Percentiles rank a stretch among this genome's conserved stretches.
Conservation (phyloP, 53 echinoderm and acorn worm genomes). For the Antedon mediterranea region DNA sequence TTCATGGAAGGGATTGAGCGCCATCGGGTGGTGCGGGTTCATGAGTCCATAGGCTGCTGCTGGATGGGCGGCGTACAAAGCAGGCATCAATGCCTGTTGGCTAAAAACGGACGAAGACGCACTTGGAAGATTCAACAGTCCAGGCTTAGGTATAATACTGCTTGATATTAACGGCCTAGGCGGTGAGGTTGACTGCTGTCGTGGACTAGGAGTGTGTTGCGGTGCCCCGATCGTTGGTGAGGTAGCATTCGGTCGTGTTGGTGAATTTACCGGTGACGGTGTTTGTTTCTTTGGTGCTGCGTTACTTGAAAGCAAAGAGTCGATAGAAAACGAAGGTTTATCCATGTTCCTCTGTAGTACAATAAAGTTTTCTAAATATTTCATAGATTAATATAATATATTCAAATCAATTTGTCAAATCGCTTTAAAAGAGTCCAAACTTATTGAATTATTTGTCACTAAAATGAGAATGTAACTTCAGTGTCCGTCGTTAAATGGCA, state of each 20-base stretch:
- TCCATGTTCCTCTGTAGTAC: neutral
- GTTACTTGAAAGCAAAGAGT: slow-evolving; percentile 69
- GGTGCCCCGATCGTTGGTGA: neutral
- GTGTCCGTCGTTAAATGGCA: no score
- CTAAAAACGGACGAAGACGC: slow-evolving; percentile 34
- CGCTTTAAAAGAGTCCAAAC: no score
- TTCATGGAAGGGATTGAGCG: slow-evolving; percentile 13
- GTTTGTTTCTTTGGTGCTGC: slow-evolving; percentile 20
- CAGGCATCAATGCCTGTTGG: slow-evolving; percentile 52
- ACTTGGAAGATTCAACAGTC: slow-evolving; percentile 53
- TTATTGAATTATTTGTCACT: no score
- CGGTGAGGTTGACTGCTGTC: slow-evolving; percentile 23
- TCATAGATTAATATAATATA: neutral
- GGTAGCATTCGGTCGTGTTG: neutral
- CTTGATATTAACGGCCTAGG: slow-evolving; percentile 36
- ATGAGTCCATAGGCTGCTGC: slow-evolving; percentile 64
- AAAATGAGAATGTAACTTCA: no score
- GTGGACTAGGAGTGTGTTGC: neutral
- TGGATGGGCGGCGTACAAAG: slow-evolving; percentile 93
- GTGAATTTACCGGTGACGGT: neutral
- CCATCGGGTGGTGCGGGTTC: neutral
- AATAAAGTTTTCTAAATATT: neutral
- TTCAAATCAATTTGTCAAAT: no score
- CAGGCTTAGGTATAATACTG: slow-evolving; percentile 78
- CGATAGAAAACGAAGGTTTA: slow-evolving; percentile 56